Evolutionary conservation across 2,888 invertebrate genomes (phyloP).

Genomic region (Hydrotaea diabolus): DNA sequence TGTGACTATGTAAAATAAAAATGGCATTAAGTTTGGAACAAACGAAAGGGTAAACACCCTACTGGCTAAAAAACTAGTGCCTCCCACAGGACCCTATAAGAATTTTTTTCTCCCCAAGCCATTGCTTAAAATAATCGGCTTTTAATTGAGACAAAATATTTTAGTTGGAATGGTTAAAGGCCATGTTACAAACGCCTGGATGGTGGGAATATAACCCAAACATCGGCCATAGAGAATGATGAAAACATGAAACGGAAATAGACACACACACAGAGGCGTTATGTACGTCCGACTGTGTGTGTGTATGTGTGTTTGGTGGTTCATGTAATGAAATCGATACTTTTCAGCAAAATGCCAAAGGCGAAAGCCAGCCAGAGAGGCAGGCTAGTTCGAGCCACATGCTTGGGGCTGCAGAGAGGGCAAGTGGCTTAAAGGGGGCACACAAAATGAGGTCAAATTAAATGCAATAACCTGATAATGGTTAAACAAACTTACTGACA

Average conservation of each 20-base stretch:
- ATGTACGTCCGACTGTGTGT: background rate
- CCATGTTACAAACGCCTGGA: background rate
- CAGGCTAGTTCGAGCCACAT: too few species aligned
- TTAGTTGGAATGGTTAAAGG: background rate
- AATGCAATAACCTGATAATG: constrained; percentile 63
- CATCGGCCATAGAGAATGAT: background rate
- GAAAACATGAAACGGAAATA: constrained; percentile 24
- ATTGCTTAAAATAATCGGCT: too few species aligned
- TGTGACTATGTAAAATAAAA: too few species aligned
- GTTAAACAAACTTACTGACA: constrained; percentile 25
- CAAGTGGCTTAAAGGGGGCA: background rate
- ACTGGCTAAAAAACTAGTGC: too few species aligned
- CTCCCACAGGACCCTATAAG: too few species aligned
- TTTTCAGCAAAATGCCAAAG: background rate
- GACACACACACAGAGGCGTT: background rate
- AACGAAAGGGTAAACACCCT: too few species aligned
- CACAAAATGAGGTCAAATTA: constrained; percentile 57
- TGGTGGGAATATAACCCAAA: background rate
- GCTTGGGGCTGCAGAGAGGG: too few species aligned
- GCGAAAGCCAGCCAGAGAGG: background rate
- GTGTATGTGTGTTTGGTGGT: constrained; percentile 3
- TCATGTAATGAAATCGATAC: constrained; percentile 27
- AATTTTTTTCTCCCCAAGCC: too few species aligned
- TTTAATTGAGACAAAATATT: too few species aligned
- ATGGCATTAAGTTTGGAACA: too few species aligned